Evolutionary conservation across 2,888 invertebrate genomes (phyloP).

Genomic region (Acronicta psi): DNA sequence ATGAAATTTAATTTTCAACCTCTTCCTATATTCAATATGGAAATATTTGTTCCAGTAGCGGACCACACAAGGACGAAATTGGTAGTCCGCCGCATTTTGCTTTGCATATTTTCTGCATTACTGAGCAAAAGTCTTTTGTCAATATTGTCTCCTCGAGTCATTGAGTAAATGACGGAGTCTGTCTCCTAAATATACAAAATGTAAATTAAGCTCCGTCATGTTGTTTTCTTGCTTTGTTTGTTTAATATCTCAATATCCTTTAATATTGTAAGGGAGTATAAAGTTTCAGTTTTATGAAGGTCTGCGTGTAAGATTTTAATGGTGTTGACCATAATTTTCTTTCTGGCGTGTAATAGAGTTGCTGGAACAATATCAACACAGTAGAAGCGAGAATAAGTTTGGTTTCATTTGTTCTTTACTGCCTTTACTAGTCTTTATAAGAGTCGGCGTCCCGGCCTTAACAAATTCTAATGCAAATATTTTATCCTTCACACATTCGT

Average conservation of each 20-base stretch:
- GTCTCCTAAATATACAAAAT: constrained; percentile 72
- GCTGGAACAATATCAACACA: constrained; percentile 30
- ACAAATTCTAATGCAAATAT: constrained; percentile 26
- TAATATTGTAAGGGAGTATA: constrained; percentile 58
- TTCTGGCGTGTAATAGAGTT: constrained; percentile 41
- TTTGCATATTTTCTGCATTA: constrained; percentile 87
- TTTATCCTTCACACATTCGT: constrained; percentile 2
- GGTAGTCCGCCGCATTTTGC: constrained; percentile 69
- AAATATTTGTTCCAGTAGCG: constrained; percentile 67
- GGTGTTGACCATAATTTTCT: constrained; percentile 58
- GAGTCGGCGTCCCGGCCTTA: constrained; percentile 8
- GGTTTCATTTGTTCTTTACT: constrained; percentile 32
- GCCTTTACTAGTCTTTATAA: constrained; percentile 17
- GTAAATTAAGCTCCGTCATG: constrained; percentile 64
- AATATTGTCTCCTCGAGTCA: constrained; percentile 82
- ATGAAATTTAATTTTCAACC: constrained; percentile 53
- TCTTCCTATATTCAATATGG: constrained; percentile 65
- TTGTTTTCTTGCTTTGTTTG: constrained; percentile 61
- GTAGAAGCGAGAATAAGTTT: constrained; percentile 27
- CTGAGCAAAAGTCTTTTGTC: constrained; percentile 81
- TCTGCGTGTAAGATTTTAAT: constrained; percentile 63
- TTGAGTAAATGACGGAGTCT: constrained; percentile 73
- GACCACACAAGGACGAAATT: constrained; percentile 80
- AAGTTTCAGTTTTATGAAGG: constrained; percentile 63
- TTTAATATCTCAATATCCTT: constrained; percentile 59